Evolutionary conservation across 2,113 vertebrate species (phyloP).

Genomic region (Ariopsis seemanni): DNA sequence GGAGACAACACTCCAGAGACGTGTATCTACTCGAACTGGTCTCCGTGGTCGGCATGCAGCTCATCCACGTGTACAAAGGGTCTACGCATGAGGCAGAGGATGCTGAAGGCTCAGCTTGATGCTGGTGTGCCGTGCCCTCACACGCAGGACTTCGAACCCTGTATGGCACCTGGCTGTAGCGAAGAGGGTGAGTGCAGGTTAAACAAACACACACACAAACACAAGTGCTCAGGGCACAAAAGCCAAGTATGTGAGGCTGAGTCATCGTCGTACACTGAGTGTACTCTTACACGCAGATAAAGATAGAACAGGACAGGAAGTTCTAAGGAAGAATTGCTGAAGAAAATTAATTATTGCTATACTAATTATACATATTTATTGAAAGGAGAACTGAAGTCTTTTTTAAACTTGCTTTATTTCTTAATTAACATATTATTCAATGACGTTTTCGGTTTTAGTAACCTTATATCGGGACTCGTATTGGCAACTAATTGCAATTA

Average conservation of each 20-base stretch:
- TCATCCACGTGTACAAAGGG: conserved; percentile 93
- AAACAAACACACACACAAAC: not conserved
- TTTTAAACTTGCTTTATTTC: too few species aligned
- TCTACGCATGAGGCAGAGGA: conserved; percentile 92
- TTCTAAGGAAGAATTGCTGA: not conserved
- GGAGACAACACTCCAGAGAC: conserved; percentile 92
- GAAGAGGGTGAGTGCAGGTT: conserved; percentile 80
- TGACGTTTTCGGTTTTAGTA: too few species aligned
- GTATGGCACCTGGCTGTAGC: conserved; percentile 92
- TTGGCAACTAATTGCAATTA: too few species aligned
- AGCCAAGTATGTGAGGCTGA: not conserved
- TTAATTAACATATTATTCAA: too few species aligned
- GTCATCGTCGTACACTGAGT: not conserved
- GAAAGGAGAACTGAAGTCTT: too few species aligned
- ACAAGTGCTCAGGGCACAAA: not conserved
- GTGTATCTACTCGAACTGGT: conserved; percentile 97
- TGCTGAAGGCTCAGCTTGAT: conserved; percentile 95
- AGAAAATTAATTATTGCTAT: not conserved
- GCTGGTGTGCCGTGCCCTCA: conserved; percentile 88
- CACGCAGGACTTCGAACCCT: conserved; percentile 94
- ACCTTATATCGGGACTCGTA: too few species aligned
- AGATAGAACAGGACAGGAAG: not conserved
- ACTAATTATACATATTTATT: too few species aligned
- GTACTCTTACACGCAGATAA: not conserved
- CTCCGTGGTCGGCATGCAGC: conserved; percentile 94